Evolutionary conservation across 2,888 invertebrate genomes (phyloP), one percentile per base, ranked within the genome.

Genomic region (Stenurella melanura): DNA sequence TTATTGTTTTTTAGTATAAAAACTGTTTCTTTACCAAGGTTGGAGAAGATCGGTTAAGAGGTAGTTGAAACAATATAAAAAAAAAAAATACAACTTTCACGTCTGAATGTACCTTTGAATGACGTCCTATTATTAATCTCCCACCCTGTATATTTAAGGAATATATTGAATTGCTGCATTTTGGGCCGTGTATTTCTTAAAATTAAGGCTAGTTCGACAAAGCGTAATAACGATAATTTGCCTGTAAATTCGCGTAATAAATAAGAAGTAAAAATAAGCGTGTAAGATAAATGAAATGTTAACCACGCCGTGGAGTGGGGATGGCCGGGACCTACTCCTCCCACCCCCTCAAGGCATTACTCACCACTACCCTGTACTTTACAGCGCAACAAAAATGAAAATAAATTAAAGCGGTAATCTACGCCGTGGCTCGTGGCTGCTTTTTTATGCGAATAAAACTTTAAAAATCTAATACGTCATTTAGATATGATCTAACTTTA

Each of bases 391-490:
- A 88, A 87, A 87, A 87, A 87, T 87, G 86, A 86, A 87, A 87
- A 88, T 88, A 88, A 87, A 88, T 88, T 87, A 88, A 87, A 87
- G 86, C 85, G 82, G 87, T 87, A 87, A 87, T 87, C 86, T 87
- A 85, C 85, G 80, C 80, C 85, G 83, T 86, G 87, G 88, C 88
- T 87, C 87, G 88, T 88, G 87, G 88, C 87, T 85, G 87, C 86
- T 85, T 86, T 87, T 88, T 84, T 83, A 84, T 83, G 85, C 84
- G 87, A 86, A 87, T 86, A 86, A 87, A 88, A 87, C 86, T 87
- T 88, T 87, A 88, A 89, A 88, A 89, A 89, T 88, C 88, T 88
- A 88, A 89, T 89, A 88, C 88, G 87, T 89, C 88, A 89, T 88
- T 87, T 86, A 87, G 88, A 89, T 89, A 88, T 80, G 86, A 89